These are phyloP conservation scores for Oophaga pumilio DNA, from an alignment of 2,113 vertebrate species.

Conservation along the genomic window DNA sequence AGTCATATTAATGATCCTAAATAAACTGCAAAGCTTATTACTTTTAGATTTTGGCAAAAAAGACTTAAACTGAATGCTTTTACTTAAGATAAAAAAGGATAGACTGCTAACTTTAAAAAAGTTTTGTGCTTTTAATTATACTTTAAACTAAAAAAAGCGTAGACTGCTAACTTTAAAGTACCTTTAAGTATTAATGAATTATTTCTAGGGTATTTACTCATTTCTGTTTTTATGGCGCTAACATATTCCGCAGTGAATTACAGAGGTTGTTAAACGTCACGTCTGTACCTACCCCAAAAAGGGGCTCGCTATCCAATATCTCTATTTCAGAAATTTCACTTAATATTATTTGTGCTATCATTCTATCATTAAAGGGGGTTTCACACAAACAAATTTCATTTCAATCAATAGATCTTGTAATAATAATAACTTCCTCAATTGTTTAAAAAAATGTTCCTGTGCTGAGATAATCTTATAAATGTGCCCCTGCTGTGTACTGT, in stretches of 20 bases:
- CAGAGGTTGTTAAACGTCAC: no score
- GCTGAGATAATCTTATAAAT: no score
- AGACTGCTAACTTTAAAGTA: not conserved
- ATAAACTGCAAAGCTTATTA: not conserved
- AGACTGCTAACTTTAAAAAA: not conserved
- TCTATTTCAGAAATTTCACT: no score
- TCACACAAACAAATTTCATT: no score
- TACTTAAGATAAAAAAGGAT: not conserved
- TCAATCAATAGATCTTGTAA: no score
- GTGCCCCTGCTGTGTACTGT: no score
- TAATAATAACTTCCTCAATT: no score
- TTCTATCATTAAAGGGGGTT: no score
- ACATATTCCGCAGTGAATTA: not conserved
- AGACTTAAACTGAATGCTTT: not conserved
- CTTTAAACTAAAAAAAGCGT: not conserved
- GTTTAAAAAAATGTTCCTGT: no score
- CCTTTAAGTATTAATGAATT: not conserved
- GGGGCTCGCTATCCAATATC: no score
- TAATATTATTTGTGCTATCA: no score
- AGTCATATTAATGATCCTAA: not conserved
- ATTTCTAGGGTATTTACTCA: not conserved
- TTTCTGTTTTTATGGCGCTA: not conserved
- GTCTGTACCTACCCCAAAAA: not conserved
- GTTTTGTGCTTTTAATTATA: not conserved
- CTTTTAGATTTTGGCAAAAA: slow-evolving; percentile 1